These are phyloP conservation scores for Panagrolaimus sp. DNA, from an alignment of 1,140 invertebrate species.

Conservation along the genomic window DNA sequence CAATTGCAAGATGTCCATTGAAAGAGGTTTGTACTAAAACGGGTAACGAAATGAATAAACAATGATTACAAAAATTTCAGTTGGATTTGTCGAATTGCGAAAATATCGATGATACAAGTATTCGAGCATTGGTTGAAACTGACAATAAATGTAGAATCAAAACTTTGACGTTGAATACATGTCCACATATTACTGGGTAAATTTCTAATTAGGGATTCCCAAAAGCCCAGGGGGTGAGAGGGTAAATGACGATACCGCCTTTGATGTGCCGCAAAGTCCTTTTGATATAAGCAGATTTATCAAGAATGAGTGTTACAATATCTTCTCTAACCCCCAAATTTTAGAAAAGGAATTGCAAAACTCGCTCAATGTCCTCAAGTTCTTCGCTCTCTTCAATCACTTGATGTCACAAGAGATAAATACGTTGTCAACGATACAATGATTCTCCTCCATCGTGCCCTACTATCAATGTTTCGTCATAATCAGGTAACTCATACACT, in stretches of 20 bases:
- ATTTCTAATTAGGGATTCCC: no score
- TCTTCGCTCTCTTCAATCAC: neutral
- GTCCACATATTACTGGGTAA: constrained; percentile 9
- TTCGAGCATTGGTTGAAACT: neutral
- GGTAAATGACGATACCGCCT: no score
- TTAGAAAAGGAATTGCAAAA: neutral
- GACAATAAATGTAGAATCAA: neutral
- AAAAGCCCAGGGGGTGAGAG: no score
- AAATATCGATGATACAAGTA: constrained; percentile 13
- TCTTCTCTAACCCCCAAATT: no score
- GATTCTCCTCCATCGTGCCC: neutral
- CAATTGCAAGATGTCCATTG: constrained; percentile 17
- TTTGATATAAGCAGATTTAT: no score
- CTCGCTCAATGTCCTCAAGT: neutral
- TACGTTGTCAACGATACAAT: constrained; percentile 12
- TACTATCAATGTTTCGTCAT: neutral
- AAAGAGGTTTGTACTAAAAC: constrained; percentile 26
- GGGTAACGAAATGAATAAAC: no score
- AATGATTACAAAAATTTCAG: constrained; percentile 28
- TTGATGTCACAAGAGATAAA: neutral
- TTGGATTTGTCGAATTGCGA: constrained; percentile 27
- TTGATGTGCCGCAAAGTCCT: no score
- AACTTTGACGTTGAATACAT: constrained; percentile 3
- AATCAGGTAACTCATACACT: no score
- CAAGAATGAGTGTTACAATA: no score